Evolutionary conservation across 2,888 invertebrate species (phyloP), one percentile per base, ranked within the genome.

Genomic region (Nomada ferruginata): DNA sequence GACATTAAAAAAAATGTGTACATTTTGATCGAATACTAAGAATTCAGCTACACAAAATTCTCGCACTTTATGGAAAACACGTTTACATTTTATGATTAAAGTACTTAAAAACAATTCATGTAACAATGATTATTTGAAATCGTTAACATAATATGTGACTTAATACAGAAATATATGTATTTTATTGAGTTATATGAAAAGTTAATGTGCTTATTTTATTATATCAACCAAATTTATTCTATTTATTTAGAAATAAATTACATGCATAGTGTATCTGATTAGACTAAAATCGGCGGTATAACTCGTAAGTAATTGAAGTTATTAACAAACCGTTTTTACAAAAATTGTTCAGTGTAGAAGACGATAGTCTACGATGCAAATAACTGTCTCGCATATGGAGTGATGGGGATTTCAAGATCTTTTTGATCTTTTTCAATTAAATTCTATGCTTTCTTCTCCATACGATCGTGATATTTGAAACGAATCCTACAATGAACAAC

Each of bases 151-250:
- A 26, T n/a, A 36, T 36, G 20, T 10, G 7, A 36, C 20, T n/a
- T 69, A 47, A 57, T 69, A 26, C 57, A 61, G 47, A 61, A 2
- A 61, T 18, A 42, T 23, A 47, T 29, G 5, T 10, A 65, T 68
- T 68, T 52, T 23, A 50, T 52, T 57, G 53, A 57, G 50, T 52
- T 52, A n/a, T 5, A 42, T 50, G 61, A 44, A 78, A 77, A 75
- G 60, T 65, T 60, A 59, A 60, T 57, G 36, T 15, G 59, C 11
- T 44, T 36, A 59, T 52, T 13, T 26, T 65, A 7, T 15, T 50
- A 29, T 65, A 52, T 57, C 36, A 20, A 29, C 26, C 42, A 23
- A 52, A 61, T n/a, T 18, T 20, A 47, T 36, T 44, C 18, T n/a
- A 26, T 11, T 13, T 70, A 50, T 47, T 63, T 36, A 23, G 18